A percentile compares a stretch with the other conserved stretches of the same genome.
phyloP scores from a whole-genome alignment of 2,888 invertebrate genomes.

The Nephrotoma guestfalica region DNA sequence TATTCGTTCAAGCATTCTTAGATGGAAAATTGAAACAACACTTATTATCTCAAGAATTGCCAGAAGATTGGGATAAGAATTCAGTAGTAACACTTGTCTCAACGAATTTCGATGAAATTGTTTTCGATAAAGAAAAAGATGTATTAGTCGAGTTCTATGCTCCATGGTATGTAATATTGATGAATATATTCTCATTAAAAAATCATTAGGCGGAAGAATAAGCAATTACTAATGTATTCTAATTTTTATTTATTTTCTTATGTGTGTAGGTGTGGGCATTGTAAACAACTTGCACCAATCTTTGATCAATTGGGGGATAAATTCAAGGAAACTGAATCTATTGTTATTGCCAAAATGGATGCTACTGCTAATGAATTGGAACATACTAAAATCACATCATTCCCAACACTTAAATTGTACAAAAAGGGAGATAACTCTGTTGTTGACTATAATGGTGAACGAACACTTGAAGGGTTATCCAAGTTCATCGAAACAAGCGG shows the following conservation, averaged over 20 bases:
- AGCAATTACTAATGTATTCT: background rate
- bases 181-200: background rate
- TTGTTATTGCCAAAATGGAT: conserved; percentile 97
- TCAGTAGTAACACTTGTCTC: conserved; percentile 89
- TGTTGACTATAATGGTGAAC: conserved; percentile 88
- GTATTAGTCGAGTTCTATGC: conserved; percentile 99
- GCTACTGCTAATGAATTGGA: conserved; percentile 96
- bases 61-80: conserved; percentile 92
- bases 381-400: conserved; percentile 85
- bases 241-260: background rate
- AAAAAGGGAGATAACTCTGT: conserved; percentile 78
- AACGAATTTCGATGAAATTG: conserved; percentile 91
- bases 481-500: conserved; percentile 92
- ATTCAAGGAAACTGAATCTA: conserved; percentile 64
- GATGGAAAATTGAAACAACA: conserved; percentile 92
- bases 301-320: conserved; percentile 93
- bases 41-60: conserved; percentile 82
- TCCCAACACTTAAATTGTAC: conserved; percentile 91
- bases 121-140: conserved; percentile 68
- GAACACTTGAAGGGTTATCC: conserved; percentile 82
- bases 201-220: background rate
- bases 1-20: conserved; percentile 80
- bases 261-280: conserved; percentile 67
- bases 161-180: conserved; percentile 55
- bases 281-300: conserved; percentile 93